These are phyloP conservation scores for Zosterops hypoxanthus DNA, from an alignment of 2,113 vertebrate species.

Conservation along the genomic window DNA sequence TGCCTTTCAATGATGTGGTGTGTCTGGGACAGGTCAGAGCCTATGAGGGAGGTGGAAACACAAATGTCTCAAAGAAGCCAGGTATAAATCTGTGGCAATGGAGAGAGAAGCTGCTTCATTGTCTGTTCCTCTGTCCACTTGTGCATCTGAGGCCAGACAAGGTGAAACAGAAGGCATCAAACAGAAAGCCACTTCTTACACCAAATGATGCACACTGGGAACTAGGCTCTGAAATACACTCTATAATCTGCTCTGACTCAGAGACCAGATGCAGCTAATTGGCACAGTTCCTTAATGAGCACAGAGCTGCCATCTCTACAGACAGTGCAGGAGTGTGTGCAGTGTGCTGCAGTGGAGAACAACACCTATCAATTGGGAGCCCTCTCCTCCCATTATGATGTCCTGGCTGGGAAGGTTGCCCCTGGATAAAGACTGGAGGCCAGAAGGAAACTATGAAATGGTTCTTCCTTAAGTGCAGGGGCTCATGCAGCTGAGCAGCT, in stretches of 20 bases:
- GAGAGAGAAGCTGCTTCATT: neutral
- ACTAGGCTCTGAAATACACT: neutral
- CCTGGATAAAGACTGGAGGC: neutral
- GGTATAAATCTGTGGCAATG: neutral
- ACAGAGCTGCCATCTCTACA: neutral
- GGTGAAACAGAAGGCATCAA: neutral
- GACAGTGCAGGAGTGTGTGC: accelerated
- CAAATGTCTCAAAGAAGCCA: neutral
- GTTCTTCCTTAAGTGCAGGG: neutral
- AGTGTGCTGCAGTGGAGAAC: accelerated
- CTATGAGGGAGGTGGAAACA: neutral
- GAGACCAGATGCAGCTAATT: neutral
- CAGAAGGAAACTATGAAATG: neutral
- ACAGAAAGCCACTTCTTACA: neutral
- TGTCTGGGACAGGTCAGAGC: neutral
- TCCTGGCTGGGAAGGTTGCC: neutral
- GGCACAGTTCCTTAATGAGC: neutral
- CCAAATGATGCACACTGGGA: neutral
- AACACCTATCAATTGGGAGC: neutral
- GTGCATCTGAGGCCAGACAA: neutral
- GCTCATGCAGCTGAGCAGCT: neutral
- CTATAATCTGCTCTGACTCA: neutral
- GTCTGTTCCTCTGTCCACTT: neutral
- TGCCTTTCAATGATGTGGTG: neutral
- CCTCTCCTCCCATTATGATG: neutral